Evolutionary conservation across 2,888 invertebrate genomes (phyloP).

Genomic region (Lasioglossum villosulum): DNA sequence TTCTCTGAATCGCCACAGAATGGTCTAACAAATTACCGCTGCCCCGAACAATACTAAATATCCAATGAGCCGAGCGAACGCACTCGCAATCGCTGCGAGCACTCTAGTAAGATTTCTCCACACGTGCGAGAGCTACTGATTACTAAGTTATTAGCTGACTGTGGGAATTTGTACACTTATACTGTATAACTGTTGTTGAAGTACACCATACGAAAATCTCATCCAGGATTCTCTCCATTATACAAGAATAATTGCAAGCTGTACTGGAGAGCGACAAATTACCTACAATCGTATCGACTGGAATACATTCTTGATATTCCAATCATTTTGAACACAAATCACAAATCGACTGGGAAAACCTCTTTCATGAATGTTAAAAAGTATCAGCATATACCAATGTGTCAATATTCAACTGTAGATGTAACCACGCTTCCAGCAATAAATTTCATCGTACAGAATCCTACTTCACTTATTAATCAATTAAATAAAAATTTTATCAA

Average conservation of each 20-base stretch:
- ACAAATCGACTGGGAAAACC: background rate
- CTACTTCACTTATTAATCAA: background rate
- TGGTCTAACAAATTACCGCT: background rate
- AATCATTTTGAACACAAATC: background rate
- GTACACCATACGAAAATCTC: background rate
- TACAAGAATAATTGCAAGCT: background rate
- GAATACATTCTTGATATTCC: background rate
- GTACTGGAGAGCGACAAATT: background rate
- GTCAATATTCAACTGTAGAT: too few species aligned
- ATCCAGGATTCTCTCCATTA: background rate
- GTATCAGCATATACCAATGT: background rate
- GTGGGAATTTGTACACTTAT: background rate
- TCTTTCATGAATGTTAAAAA: background rate
- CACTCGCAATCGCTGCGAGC: background rate
- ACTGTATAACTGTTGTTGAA: background rate
- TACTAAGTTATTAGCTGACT: background rate
- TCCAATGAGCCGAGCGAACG: background rate
- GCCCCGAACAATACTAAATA: slow-evolving; percentile 3
- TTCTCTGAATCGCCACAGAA: background rate
- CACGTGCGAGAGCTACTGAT: background rate
- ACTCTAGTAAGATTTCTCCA: background rate
- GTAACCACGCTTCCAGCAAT: too few species aligned
- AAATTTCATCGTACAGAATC: background rate
- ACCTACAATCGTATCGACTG: too few species aligned
- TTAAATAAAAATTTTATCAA: background rate